These are phyloP conservation scores for Schizotus pectinicornis DNA, from an alignment of 2,888 invertebrate species.

Conservation along the genomic window DNA sequence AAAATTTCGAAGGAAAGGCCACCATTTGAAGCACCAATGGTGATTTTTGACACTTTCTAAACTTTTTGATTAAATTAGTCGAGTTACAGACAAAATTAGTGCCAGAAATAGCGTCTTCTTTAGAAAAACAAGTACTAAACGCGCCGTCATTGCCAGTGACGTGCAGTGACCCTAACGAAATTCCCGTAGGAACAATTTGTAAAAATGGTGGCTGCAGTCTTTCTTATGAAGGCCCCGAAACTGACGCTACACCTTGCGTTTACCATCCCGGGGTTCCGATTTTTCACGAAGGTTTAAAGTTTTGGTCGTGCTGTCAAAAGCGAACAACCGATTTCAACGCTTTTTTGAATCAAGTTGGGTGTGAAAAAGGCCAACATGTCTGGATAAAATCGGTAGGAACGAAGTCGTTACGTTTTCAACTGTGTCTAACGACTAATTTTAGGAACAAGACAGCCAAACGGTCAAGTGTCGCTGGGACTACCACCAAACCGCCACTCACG, in stretches of 20 bases:
- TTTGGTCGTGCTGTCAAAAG: constrained; percentile 95
- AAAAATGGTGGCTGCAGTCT: constrained; percentile 83
- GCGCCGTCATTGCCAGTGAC: constrained; percentile 24
- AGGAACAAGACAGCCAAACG: constrained; percentile 61
- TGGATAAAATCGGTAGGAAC: constrained; percentile 80
- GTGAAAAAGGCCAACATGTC: constrained; percentile 80
- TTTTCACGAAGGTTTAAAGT: constrained; percentile 97
- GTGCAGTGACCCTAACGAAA: constrained; percentile 55
- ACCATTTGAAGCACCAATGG: constrained; percentile 67
- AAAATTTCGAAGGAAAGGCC: constrained; percentile 67
- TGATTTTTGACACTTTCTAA: constrained; percentile 33
- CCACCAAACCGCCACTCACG: constrained; percentile 89
- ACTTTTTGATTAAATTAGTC: constrained; percentile 13
- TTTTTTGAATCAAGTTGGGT: constrained; percentile 93
- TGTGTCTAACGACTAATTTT: constrained; percentile 29
- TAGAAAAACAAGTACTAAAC: constrained; percentile 66
- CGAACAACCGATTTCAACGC: constrained; percentile 92
- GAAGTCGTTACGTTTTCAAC: not conserved
- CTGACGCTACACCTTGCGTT: constrained; percentile 69
- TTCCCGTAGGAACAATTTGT: constrained; percentile 79
- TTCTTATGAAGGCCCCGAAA: constrained; percentile 70
- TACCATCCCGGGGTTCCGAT: constrained; percentile 90
- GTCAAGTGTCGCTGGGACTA: constrained; percentile 87
- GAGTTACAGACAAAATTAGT: constrained; percentile 59
- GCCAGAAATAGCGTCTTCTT: constrained; percentile 68